Evolutionary conservation across 2,113 vertebrate species (phyloP).

Genomic region (Daubentonia madagascariensis): DNA sequence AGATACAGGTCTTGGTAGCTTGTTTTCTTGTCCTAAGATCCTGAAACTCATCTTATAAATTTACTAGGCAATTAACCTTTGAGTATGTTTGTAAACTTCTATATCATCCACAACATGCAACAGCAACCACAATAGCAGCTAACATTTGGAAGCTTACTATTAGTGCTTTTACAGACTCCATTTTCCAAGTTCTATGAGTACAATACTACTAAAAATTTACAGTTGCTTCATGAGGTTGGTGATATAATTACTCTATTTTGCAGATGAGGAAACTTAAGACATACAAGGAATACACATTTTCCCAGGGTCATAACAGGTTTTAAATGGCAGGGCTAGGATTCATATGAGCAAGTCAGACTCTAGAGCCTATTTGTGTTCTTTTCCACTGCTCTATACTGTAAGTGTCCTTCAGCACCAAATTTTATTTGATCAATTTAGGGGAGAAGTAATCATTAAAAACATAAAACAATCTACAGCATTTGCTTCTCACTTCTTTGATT

Average conservation of each 20-base stretch:
- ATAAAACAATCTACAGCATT: background rate
- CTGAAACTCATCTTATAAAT: background rate
- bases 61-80: background rate
- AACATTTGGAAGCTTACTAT: background rate
- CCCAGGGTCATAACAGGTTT: background rate
- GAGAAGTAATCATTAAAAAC: background rate
- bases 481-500: background rate
- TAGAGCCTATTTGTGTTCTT: background rate
- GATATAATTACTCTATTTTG: background rate
- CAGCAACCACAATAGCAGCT: background rate
- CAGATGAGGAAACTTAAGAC: background rate
- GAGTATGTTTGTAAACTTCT: background rate
- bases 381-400: rapidly evolving
- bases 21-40: background rate
- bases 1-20: background rate
- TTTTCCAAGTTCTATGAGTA: background rate
- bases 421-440: background rate
- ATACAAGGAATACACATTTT: background rate
- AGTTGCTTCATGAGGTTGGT: background rate
- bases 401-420: background rate
- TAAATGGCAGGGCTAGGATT: background rate
- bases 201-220: background rate
- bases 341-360: background rate
- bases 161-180: background rate
- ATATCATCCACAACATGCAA: background rate